A percentile compares a stretch with the other conserved stretches of the same genome.
phyloP scores from a whole-genome alignment of 2,797 vertebrate genomes.

The Darevskia nairensis region DNA sequence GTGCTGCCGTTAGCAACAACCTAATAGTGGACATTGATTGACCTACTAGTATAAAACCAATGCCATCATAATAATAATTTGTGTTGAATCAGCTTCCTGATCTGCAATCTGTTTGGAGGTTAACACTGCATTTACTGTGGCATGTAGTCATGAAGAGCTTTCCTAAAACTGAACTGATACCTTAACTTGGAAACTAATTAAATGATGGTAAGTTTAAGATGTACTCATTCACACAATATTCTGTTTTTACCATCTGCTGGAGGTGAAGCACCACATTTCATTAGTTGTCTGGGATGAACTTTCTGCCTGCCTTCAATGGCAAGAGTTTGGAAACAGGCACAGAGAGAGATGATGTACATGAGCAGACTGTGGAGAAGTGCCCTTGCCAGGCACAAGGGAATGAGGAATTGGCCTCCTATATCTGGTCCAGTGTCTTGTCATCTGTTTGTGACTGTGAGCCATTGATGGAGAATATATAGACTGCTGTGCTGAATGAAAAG shows the following conservation, averaged over 20 bases:
- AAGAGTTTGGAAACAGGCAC: background rate
- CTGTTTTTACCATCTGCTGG: background rate
- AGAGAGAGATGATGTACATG: background rate
- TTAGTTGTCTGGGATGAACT: background rate
- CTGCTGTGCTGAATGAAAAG: background rate
- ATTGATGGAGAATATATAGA: conserved; percentile 49
- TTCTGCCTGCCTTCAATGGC: background rate
- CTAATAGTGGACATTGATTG: background rate
- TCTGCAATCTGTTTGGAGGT: background rate
- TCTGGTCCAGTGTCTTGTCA: background rate
- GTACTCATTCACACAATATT: background rate
- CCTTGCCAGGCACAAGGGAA: background rate
- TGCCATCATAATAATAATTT: background rate
- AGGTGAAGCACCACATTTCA: background rate
- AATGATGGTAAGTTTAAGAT: background rate
- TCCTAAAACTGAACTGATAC: background rate
- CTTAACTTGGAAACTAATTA: background rate
- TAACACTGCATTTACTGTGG: background rate
- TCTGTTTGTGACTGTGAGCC: background rate
- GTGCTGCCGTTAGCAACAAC: background rate
- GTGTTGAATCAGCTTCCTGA: background rate
- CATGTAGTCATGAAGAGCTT: background rate
- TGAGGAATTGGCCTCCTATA: background rate
- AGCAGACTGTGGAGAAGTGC: background rate
- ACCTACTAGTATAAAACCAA: background rate